Base-by-base conservation (phyloP, 2,888 invertebrate species). In the Cantharis rustica region DNA sequence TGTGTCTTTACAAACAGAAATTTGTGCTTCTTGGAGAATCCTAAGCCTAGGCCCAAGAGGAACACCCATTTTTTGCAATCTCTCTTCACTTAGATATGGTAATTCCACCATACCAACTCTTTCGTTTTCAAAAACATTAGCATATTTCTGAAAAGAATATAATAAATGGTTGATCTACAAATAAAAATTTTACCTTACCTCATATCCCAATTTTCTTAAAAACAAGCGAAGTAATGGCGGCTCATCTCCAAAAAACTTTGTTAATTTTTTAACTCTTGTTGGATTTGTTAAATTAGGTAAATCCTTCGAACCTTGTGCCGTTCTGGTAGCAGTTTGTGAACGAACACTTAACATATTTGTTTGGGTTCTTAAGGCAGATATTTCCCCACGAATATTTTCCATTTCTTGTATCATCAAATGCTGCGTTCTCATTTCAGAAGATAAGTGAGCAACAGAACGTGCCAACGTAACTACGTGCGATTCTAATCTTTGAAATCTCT, bases 171-270 rank as follows among this genome's bases (percentile, higher is more conserved):
- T 23, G 20, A 17, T 16, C 10, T 47, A 0, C 15, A 16, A 71
- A 7, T 16, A 0, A 72, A 74, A 61, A 62, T 13, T 16, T 61
- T 61, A 47, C 17, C 73, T 85, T 87, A 95, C 97, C 93, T 97
- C 96, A 89, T 97, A 97, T 84, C 97, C 97, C 81, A 97, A 91
- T 88, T 95, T 96, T 89, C 95, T 94, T 72, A 97, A 91, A 90
- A 97, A 97, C 76, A 97, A 91, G 87, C 96, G 91, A 89, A 97
- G 93, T 81, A 97, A 91, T 10, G 97, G 97, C 27, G 97, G 97
- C 88, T 97, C 97, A 87, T 96, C 95, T 23, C 97, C 97, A 89
- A 97, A 97, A 91, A 97, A 97, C 91, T 96, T 95, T 76, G 96
- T 96, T 80, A 97, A 91, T 84, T 97, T 94, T 87, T 95, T 95